phyloP scores from a whole-genome alignment of 2,888 invertebrate species.

The Athrips mouffetella region DNA sequence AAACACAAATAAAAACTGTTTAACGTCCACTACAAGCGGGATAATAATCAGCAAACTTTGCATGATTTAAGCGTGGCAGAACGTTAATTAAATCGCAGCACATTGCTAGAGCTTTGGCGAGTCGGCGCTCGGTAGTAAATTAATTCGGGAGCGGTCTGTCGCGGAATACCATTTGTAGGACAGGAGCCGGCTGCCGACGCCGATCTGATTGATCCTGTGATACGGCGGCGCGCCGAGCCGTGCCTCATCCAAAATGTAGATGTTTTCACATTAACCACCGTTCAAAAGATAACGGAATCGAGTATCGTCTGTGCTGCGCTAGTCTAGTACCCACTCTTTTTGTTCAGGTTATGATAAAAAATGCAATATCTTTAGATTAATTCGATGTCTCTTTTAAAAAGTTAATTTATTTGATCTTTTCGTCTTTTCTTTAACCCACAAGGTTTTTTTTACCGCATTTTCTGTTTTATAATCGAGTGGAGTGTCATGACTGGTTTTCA shows the following conservation, averaged over 20 bases:
- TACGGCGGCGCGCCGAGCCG: slow-evolving; percentile 27
- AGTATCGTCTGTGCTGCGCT: no score
- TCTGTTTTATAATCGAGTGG: neutral
- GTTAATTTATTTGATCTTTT: no score
- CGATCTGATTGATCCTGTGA: slow-evolving; percentile 51
- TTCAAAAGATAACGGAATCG: no score
- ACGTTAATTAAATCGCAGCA: slow-evolving; percentile 53
- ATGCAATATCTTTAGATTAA: no score
- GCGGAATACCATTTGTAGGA: slow-evolving; percentile 57
- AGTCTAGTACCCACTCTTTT: no score
- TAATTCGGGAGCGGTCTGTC: slow-evolving; percentile 54
- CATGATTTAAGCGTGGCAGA: slow-evolving; percentile 36
- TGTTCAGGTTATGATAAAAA: no score
- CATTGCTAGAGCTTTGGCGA: slow-evolving; percentile 42
- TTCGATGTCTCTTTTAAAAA: no score
- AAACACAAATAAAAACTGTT: slow-evolving; percentile 16
- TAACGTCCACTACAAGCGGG: slow-evolving; percentile 13
- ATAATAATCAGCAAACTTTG: slow-evolving; percentile 25
- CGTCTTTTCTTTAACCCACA: no score
- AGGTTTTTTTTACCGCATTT: neutral
- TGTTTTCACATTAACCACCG: neutral
- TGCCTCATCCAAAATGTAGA: slow-evolving; percentile 10
- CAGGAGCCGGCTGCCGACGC: slow-evolving; percentile 32
- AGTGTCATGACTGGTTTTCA: neutral
- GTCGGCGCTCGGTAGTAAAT: slow-evolving; percentile 39